phyloP scores from a whole-genome alignment of 1,140 invertebrate species.

The Helicoverpa armigera region DNA sequence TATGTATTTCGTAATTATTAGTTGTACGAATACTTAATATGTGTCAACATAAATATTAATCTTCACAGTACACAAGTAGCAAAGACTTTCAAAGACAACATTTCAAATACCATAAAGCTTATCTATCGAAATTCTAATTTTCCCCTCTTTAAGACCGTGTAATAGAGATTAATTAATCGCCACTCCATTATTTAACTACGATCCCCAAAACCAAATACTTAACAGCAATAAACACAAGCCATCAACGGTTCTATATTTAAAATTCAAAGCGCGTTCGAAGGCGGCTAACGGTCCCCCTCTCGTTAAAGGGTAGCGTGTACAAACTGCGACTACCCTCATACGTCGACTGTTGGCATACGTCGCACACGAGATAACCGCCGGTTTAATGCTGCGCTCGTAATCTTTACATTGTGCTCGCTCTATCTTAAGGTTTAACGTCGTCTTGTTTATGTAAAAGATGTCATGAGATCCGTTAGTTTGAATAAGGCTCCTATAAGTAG shows the following conservation, averaged over 20 bases:
- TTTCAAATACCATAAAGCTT: too few relatives aligned
- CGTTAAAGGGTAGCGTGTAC: slow-evolving; percentile 35
- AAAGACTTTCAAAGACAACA: too few relatives aligned
- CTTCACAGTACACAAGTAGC: too few relatives aligned
- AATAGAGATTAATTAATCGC: not conserved
- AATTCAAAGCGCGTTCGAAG: slow-evolving; percentile 17
- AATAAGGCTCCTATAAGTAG: too few relatives aligned
- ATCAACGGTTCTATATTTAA: not conserved
- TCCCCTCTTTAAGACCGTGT: not conserved
- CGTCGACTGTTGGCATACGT: slow-evolving; percentile 34
- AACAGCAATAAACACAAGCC: not conserved
- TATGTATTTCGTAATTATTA: not conserved
- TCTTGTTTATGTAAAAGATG: slow-evolving; percentile 8
- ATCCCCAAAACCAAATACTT: not conserved
- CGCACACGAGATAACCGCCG: slow-evolving; percentile 12
- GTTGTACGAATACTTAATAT: too few relatives aligned
- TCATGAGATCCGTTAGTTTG: not conserved
- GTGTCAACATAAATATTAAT: too few relatives aligned
- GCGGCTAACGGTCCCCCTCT: slow-evolving; percentile 15
- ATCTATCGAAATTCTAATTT: not conserved
- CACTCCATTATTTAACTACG: not conserved
- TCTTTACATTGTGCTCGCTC: slow-evolving; percentile 29
- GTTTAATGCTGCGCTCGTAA: slow-evolving; percentile 37
- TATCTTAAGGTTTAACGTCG: slow-evolving; percentile 15
- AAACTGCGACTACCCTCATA: slow-evolving; percentile 20